A percentile compares a stretch with the other conserved stretches of the same genome.
Evolutionary conservation across 2,888 invertebrate genomes (phyloP).

Genomic region (Hyppa rectilinea): DNA sequence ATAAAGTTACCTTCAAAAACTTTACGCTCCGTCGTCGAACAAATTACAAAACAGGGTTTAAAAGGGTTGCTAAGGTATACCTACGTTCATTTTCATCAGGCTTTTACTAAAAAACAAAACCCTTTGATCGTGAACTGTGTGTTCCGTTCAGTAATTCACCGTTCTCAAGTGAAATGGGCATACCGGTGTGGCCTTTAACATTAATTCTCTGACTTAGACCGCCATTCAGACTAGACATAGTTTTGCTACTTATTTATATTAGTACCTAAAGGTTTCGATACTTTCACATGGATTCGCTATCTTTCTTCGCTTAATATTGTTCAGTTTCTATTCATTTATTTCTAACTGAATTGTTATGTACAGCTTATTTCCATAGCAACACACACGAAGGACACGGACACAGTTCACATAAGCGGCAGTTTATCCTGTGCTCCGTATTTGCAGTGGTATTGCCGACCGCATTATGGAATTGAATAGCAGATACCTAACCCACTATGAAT

Average conservation of each 20-base stretch:
- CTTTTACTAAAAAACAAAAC: slow-evolving; percentile 41
- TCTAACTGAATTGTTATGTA: not conserved
- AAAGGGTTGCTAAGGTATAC: slow-evolving; percentile 10
- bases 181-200: slow-evolving; percentile 26
- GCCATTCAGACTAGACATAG: not conserved
- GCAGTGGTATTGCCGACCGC: slow-evolving; percentile 24
- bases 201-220: slow-evolving; percentile 9
- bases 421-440: slow-evolving; percentile 33
- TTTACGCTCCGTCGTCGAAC: slow-evolving; percentile 19
- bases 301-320: not conserved
- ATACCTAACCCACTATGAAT: slow-evolving; percentile 59
- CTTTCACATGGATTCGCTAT: not conserved
- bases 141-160: slow-evolving; percentile 41
- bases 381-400: not conserved
- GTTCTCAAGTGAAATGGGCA: slow-evolving; percentile 41
- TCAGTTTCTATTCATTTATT: not conserved
- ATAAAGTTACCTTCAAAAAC: slow-evolving; percentile 26
- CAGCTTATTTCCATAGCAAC: slow-evolving; percentile 24
- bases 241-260: not conserved
- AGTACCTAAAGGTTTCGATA: not conserved
- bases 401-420: slow-evolving; percentile 6
- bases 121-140: slow-evolving; percentile 37
- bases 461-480: slow-evolving; percentile 54
- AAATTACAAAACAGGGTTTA: slow-evolving; percentile 33
- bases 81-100: slow-evolving; percentile 24